Evolutionary conservation across 2,113 vertebrate species (phyloP).

Genomic region (Stegastes partitus): DNA sequence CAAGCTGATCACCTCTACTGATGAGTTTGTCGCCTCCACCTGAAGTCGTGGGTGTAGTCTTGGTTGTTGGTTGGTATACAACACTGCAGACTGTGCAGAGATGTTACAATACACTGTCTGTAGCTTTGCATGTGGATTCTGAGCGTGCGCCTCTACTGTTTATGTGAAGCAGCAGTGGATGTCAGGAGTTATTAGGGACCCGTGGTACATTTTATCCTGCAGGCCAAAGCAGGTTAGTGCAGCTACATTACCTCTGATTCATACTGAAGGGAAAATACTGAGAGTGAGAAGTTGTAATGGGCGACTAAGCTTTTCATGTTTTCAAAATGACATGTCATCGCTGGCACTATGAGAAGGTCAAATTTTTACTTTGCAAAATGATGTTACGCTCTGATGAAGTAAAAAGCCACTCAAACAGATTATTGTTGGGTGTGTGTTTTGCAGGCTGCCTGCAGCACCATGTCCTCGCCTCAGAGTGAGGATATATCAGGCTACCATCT

Average conservation of each 20-base stretch:
- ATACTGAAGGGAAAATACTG: background rate
- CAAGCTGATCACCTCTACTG: no score
- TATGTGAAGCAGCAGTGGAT: conserved; percentile 4
- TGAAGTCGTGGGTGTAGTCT: no score
- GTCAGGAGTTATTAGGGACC: conserved; percentile 15
- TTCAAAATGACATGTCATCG: background rate
- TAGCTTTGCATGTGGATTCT: background rate
- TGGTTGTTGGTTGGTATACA: no score
- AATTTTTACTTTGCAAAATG: background rate
- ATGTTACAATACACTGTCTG: no score
- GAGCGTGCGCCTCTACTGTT: background rate
- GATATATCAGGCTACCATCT: conserved; percentile 86
- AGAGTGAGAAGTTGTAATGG: background rate
- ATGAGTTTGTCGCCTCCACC: no score
- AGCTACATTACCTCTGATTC: conserved; percentile 16
- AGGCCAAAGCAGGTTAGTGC: background rate
- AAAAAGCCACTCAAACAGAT: conserved; percentile 24
- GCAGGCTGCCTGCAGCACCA: conserved; percentile 81
- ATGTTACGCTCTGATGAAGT: background rate
- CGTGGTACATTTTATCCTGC: background rate
- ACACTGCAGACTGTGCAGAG: no score
- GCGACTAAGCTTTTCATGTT: background rate
- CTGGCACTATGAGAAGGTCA: background rate
- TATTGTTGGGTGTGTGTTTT: conserved; percentile 27
- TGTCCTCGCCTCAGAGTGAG: conserved; percentile 83